phyloP scores from a whole-genome alignment of 2,113 vertebrate species.

The Dolichotis patagonum region DNA sequence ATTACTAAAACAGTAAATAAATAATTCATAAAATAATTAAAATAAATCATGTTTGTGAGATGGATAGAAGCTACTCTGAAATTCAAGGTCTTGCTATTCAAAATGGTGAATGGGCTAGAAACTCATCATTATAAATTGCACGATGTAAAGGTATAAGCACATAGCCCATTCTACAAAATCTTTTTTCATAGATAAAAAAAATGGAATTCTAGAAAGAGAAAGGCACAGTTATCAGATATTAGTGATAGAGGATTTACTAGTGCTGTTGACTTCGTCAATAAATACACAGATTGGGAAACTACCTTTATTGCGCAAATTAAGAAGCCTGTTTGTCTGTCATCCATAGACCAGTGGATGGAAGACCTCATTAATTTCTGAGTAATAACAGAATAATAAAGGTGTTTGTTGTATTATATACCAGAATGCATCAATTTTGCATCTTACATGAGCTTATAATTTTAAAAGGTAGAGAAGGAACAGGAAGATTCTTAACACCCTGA shows the following conservation, averaged over 20 bases:
- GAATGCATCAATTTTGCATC: neutral
- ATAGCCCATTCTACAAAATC: neutral
- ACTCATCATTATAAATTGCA: neutral
- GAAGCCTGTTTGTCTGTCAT: neutral
- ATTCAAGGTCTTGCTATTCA: neutral
- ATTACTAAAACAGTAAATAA: neutral
- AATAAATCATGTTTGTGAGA: neutral
- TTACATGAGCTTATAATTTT: neutral
- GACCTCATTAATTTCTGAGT: neutral
- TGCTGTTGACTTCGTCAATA: neutral
- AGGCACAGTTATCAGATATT: neutral
- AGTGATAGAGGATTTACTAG: neutral
- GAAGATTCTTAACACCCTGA: neutral
- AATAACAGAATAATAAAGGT: neutral
- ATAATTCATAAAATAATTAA: neutral
- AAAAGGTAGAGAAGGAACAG: neutral
- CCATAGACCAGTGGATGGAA: neutral
- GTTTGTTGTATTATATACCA: neutral
- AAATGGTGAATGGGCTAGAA: neutral
- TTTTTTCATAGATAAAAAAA: slow-evolving; percentile 4
- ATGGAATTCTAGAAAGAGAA: neutral
- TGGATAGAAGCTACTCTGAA: neutral
- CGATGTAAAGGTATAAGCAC: neutral
- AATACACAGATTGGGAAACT: neutral
- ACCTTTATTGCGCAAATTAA: neutral